These are phyloP conservation scores for Anniella stebbinsi DNA, from an alignment of 2,797 vertebrate species.

Conservation along the genomic window DNA sequence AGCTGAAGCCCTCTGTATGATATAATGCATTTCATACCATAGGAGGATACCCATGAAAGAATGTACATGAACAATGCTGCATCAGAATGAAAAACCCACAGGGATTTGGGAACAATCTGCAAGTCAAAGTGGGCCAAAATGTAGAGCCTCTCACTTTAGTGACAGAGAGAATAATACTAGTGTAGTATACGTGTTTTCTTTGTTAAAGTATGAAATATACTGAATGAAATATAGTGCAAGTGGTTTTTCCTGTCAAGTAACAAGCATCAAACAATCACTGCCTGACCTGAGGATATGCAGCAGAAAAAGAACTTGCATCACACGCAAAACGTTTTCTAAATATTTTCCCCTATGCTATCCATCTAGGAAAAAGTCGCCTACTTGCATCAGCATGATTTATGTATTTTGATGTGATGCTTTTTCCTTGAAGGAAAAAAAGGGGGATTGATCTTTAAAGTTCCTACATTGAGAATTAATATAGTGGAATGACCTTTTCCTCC, in stretches of 20 bases:
- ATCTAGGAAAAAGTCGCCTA: not conserved
- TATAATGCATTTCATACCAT: not conserved
- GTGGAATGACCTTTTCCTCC: not conserved
- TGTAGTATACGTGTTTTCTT: not conserved
- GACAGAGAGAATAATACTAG: not conserved
- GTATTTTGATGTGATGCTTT: not conserved
- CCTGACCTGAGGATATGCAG: not conserved
- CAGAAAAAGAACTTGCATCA: not conserved
- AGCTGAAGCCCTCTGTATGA: not conserved
- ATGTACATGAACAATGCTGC: not conserved
- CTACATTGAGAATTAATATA: not conserved
- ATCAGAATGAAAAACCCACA: not conserved
- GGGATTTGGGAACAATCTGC: not conserved
- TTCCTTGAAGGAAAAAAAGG: not conserved
- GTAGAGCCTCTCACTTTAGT: not conserved
- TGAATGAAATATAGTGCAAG: not conserved
- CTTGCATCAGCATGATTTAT: not conserved
- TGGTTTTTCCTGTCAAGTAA: not conserved
- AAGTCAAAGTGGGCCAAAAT: not conserved
- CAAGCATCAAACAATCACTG: not conserved
- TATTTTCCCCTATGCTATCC: not conserved
- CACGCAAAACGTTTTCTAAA: not conserved
- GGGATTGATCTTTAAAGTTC: not conserved
- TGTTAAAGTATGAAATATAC: not conserved
- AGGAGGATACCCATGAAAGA: not conserved